phyloP scores from a whole-genome alignment of 2,797 vertebrate genomes.

The Fringilla coelebs region DNA sequence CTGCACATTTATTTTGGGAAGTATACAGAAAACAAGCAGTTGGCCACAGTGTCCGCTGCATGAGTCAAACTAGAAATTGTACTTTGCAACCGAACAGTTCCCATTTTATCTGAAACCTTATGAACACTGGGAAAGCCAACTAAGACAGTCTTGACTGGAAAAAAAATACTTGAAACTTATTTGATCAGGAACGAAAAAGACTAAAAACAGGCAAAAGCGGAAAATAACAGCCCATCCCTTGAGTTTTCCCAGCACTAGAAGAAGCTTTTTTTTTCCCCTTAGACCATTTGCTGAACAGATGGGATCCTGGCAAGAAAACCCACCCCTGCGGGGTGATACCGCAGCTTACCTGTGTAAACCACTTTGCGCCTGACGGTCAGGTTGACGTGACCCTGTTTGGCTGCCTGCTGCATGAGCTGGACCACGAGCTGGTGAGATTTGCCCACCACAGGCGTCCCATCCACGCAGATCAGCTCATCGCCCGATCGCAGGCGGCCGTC shows the following conservation, averaged over 20 bases:
- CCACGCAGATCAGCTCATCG: constrained; percentile 95
- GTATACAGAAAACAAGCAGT: neutral
- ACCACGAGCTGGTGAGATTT: constrained; percentile 98
- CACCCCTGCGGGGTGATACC: neutral
- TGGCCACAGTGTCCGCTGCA: neutral
- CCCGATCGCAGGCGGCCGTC: constrained; percentile 95
- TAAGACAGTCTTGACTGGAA: neutral
- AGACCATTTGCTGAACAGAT: constrained; percentile 15
- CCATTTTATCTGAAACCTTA: neutral
- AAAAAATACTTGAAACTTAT: neutral
- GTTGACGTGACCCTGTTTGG: constrained; percentile 98
- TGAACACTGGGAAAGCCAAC: neutral
- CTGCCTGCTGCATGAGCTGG: constrained; percentile 98
- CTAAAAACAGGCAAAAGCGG: neutral
- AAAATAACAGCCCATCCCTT: neutral
- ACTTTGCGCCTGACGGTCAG: constrained; percentile 96
- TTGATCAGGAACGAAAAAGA: neutral
- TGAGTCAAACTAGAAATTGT: neutral
- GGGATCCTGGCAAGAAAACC: constrained; percentile 1
- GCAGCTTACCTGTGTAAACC: constrained; percentile 84
- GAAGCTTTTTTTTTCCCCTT: neutral
- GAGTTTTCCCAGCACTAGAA: neutral
- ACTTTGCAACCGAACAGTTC: rapidly evolving
- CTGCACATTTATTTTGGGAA: neutral
- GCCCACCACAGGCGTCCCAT: constrained; percentile 94